These are phyloP conservation scores for Lochmaea capreae DNA, from an alignment of 2,888 invertebrate species.

Conservation along the genomic window DNA sequence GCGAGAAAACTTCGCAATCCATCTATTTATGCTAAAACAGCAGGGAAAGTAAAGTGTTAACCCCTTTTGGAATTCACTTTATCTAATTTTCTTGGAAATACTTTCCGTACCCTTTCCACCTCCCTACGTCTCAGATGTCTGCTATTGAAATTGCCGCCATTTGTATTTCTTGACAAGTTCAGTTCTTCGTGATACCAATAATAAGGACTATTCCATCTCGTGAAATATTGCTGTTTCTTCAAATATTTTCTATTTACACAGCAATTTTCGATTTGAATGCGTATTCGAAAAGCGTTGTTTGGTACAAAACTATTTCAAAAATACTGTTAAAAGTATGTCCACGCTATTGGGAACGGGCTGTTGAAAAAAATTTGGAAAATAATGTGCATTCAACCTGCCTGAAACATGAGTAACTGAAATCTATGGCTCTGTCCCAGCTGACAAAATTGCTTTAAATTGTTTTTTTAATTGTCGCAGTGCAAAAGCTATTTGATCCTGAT, in stretches of 20 bases:
- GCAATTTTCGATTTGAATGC: slow-evolving; percentile 30
- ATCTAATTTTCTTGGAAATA: slow-evolving; percentile 55
- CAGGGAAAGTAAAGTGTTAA: slow-evolving; percentile 41
- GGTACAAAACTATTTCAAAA: neutral
- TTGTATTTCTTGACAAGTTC: slow-evolving; percentile 55
- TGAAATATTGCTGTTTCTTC: slow-evolving; percentile 25
- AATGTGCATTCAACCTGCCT: neutral
- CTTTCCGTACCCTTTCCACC: slow-evolving; percentile 47
- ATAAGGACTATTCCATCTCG: slow-evolving; percentile 43
- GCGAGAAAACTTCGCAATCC: slow-evolving; percentile 17
- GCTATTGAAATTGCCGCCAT: slow-evolving; percentile 52
- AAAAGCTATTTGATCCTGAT: too few relatives aligned
- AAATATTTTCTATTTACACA: slow-evolving; percentile 29
- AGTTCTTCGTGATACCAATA: slow-evolving; percentile 53
- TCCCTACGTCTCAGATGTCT: slow-evolving; percentile 29
- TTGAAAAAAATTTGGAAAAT: neutral
- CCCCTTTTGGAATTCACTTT: slow-evolving; percentile 53
- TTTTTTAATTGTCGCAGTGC: too few relatives aligned
- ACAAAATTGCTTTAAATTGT: too few relatives aligned
- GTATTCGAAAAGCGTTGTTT: slow-evolving; percentile 4
- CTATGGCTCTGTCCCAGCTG: too few relatives aligned
- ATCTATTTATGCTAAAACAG: slow-evolving; percentile 34
- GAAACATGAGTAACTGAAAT: too few relatives aligned
- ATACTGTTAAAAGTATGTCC: neutral
- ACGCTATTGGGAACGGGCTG: neutral